A percentile compares a stretch with the other conserved stretches of the same genome.
Evolutionary conservation across 2,888 invertebrate genomes (phyloP).

Genomic region (Meteorus cinctellus): DNA sequence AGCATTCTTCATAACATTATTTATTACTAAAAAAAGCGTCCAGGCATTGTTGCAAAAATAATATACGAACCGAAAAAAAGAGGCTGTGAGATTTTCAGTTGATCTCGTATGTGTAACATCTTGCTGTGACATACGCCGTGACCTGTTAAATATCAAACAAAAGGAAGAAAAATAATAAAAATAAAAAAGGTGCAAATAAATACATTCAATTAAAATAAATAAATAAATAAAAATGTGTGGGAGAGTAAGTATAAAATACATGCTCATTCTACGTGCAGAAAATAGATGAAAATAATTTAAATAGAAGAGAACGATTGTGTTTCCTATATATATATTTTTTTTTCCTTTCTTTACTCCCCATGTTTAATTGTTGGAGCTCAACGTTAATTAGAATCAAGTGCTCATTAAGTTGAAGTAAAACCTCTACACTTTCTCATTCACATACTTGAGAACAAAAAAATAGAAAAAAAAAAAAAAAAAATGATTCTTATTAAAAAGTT

Average conservation of each 20-base stretch:
- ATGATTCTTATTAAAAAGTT: not conserved
- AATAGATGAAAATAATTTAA: constrained; percentile 27
- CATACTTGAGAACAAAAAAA: not conserved
- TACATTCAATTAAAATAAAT: not conserved
- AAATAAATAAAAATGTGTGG: not conserved
- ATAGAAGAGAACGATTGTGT: constrained; percentile 14
- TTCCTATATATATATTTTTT: not conserved
- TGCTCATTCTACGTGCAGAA: constrained; percentile 61
- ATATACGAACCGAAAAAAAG: constrained; percentile 70
- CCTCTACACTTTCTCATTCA: not conserved
- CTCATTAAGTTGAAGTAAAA: not conserved
- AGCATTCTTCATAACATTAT: constrained; percentile 29
- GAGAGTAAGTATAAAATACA: constrained; percentile 60
- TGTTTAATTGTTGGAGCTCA: not conserved
- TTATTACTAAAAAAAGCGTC: not conserved
- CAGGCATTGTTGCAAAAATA: constrained; percentile 49
- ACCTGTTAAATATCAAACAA: constrained; percentile 78
- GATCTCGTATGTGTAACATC: constrained; percentile 76
- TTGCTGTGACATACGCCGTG: constrained; percentile 89
- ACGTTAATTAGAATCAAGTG: constrained; percentile 17
- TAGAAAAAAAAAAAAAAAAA: not conserved
- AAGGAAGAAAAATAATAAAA: constrained; percentile 72
- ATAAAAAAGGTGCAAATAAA: not conserved
- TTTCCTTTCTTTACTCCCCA: not conserved
- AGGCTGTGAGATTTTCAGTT: constrained; percentile 66